Base-by-base conservation (phyloP, 2,888 invertebrate species). In the Altica lythri region DNA sequence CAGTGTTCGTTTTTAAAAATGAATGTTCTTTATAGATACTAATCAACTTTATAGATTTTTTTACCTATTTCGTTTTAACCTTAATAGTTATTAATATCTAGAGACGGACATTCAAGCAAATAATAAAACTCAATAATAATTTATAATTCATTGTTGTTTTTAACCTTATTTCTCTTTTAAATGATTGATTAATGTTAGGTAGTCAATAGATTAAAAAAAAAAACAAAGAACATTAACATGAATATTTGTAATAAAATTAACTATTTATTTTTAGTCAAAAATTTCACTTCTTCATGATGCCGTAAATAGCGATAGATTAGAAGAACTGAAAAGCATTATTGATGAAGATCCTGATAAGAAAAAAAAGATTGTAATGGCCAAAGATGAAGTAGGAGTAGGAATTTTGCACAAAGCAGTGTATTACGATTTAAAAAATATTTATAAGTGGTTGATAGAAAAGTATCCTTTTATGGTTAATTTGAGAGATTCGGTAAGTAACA, bases 371-470 rank as follows among this genome's bases (percentile, higher is more conserved):
- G 81, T 80, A 0, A 66, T 80, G 34, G 85, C 88, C 42, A 85
- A 84, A 64, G 89, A 90, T 72, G 80, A 83, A 44, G 81, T 84
- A 0, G 89, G 89, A 0, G 84, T 83, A 8, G 87, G 88, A 0
- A 77, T 92, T 29, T 78, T 92, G 17, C 92, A 92, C 74, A 91
- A 91, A 67, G 90, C 91, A 0, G 84, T 92, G 9, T 88, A 85
- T 72, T 84, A 87, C 72, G 88, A 87, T 71, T 84, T 85, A 67
- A 82, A 80, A 63, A 85, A 88, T 59, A 86, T 92, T 54, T 82
- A 86, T 9, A 81, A 84, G 59, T 91, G 86, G 80, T 80, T 92
- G 1, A 80, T 86, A 1, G 77, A 79, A n/a, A 81, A 83, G 68
- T 86, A 83, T 73, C 88, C 89, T 0, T 78, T 80, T 25, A 80